Conservation (phyloP, 2,113 vertebrate genomes). For the Meriones unguiculatus region DNA sequence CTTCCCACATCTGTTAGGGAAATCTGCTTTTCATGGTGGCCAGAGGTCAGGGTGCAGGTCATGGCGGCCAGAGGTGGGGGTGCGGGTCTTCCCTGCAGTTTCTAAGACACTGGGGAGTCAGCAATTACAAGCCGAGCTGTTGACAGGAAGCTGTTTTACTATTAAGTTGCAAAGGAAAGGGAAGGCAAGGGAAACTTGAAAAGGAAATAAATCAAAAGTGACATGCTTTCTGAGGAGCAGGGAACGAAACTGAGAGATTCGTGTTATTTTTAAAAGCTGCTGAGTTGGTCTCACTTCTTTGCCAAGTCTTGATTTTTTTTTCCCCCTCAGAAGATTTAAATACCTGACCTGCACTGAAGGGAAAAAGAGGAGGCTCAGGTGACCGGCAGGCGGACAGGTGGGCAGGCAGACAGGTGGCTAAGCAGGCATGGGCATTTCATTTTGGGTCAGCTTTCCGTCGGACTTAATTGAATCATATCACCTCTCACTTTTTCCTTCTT, state of each 20-base stretch:
- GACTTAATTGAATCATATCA: slow-evolving; percentile 92
- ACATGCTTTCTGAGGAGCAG: slow-evolving; percentile 52
- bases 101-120: slow-evolving; percentile 51
- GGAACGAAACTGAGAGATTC: slow-evolving; percentile 61
- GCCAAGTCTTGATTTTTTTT: slow-evolving; percentile 43
- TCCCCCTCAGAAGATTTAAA: slow-evolving; percentile 24
- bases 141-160: slow-evolving; percentile 63
- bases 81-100: not conserved
- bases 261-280: slow-evolving; percentile 79
- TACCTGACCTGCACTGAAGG: slow-evolving; percentile 27
- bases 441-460: slow-evolving; percentile 76
- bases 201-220: slow-evolving; percentile 63
- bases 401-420: slow-evolving; percentile 37
- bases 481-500: slow-evolving; percentile 81
- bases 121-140: slow-evolving; percentile 50
- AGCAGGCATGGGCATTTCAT: slow-evolving; percentile 58
- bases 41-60: not conserved
- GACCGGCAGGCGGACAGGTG: slow-evolving; percentile 69
- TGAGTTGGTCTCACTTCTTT: slow-evolving; percentile 75
- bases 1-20: not conserved
- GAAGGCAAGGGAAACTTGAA: slow-evolving; percentile 65
- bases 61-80: not conserved
- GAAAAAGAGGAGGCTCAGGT: slow-evolving; percentile 54
- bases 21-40: not conserved
- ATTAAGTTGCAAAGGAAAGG: slow-evolving; percentile 59